These are phyloP conservation scores for Notamacropus eugenii DNA, from an alignment of 2,797 vertebrate species.

Conservation along the genomic window DNA sequence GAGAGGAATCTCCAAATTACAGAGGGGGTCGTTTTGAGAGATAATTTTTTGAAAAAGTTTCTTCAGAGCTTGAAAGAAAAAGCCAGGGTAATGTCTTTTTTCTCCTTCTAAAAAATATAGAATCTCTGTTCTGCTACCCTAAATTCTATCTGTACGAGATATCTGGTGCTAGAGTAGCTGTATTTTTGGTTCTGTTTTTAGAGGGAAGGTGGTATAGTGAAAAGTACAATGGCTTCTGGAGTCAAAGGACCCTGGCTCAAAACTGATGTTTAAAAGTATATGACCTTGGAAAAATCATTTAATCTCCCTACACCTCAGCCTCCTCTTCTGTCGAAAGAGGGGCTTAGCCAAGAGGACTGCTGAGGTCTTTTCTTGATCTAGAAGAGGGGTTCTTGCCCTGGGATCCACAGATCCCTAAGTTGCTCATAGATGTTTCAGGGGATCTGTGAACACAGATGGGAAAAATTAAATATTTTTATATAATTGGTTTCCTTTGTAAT, in stretches of 20 bases:
- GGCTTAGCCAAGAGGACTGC: background rate
- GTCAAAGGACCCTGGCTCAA: background rate
- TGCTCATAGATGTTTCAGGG: background rate
- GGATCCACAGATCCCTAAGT: background rate
- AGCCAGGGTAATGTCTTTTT: conserved; percentile 2
- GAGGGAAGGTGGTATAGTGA: background rate
- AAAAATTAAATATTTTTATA: background rate
- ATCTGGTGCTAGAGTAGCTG: conserved; percentile 2
- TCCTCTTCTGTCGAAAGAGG: background rate
- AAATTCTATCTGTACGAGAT: conserved; percentile 54
- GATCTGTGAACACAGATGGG: background rate
- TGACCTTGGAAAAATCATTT: background rate
- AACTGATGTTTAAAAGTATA: background rate
- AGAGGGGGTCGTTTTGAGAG: background rate
- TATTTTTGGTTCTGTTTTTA: conserved; percentile 41
- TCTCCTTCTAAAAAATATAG: conserved; percentile 39
- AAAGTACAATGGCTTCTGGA: background rate
- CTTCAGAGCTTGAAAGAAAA: conserved; percentile 32
- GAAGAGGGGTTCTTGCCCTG: background rate
- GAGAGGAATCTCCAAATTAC: background rate
- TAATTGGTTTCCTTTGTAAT: background rate
- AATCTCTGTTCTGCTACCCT: background rate
- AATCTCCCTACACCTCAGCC: background rate
- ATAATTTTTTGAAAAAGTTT: conserved; percentile 31
- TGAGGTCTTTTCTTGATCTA: background rate